Conservation (phyloP, 2,113 vertebrate genomes). For the Chlamydotis undulata region DNA sequence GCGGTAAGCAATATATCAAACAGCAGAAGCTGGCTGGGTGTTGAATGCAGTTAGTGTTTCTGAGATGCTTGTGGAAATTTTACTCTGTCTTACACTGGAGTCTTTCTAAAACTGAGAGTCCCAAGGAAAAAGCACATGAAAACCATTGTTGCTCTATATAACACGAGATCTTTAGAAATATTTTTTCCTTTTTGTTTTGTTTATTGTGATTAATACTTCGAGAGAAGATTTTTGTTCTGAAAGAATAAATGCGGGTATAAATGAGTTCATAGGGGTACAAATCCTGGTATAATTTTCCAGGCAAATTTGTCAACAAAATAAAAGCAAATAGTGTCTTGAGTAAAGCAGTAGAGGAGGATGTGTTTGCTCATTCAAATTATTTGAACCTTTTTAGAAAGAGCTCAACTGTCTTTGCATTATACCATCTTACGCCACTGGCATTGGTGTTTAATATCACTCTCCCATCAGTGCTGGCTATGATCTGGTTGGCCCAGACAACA, state of each 20-base stretch:
- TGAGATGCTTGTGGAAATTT: not conserved
- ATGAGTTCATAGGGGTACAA: not conserved
- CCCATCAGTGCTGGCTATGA: not conserved
- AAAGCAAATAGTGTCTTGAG: not conserved
- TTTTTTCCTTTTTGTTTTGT: rapidly evolving
- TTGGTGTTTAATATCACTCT: not conserved
- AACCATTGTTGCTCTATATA: not conserved
- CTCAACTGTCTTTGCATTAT: not conserved
- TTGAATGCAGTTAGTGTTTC: not conserved
- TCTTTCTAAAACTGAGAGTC: not conserved
- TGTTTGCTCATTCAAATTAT: not conserved
- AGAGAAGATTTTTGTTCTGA: not conserved
- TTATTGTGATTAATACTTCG: not conserved
- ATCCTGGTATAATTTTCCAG: not conserved
- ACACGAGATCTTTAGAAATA: not conserved
- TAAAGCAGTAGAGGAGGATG: not conserved
- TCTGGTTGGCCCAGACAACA: not conserved
- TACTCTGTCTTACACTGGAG: not conserved
- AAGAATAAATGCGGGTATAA: not conserved
- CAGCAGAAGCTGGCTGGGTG: not conserved
- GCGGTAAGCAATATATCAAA: not conserved
- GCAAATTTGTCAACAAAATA: not conserved
- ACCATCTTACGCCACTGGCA: not conserved
- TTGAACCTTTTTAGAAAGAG: not conserved
- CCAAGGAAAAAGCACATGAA: not conserved